Evolutionary conservation across 2,797 vertebrate genomes (phyloP).

Genomic region (Sebastes oblongus): DNA sequence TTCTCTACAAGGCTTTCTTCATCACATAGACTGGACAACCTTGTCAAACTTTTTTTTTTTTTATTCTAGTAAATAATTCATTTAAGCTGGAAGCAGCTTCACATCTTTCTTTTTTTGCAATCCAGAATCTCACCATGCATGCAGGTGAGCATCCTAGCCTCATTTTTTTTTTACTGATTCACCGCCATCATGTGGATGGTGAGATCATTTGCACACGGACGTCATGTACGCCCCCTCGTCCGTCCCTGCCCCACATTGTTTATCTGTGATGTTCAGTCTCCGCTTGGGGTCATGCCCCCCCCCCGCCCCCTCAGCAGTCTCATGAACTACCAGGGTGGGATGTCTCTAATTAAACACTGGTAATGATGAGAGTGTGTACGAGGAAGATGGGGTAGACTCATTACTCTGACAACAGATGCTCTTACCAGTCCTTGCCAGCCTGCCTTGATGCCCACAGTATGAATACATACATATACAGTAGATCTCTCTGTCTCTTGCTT

Average conservation of each 20-base stretch:
- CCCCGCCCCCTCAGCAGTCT: conserved; percentile 22
- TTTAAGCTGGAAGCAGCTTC: conserved; percentile 7
- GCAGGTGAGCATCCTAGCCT: neutral
- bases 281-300: neutral
- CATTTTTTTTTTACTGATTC: conserved; percentile 4
- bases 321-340: conserved; percentile 61
- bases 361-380: conserved; percentile 75
- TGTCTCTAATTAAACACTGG: conserved; percentile 79
- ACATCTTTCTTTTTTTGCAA: neutral
- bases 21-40: neutral
- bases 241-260: conserved; percentile 7
- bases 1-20: conserved; percentile 1
- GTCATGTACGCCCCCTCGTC: neutral
- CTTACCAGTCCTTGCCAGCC: conserved; percentile 63
- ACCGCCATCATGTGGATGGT: conserved; percentile 29
- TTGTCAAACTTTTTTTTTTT: conserved; percentile 29
- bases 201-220: conserved; percentile 11
- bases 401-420: conserved; percentile 81
- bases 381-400: conserved; percentile 48
- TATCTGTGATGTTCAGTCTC: conserved; percentile 7
- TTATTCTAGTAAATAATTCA: conserved; percentile 46
- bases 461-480: conserved; percentile 51
- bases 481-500: conserved; percentile 28
- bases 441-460: conserved; percentile 56
- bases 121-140: neutral